Evolutionary conservation across 1,140 invertebrate species (phyloP), one percentile per base, ranked within the genome.

Genomic region (Gryllus bimaculatus): DNA sequence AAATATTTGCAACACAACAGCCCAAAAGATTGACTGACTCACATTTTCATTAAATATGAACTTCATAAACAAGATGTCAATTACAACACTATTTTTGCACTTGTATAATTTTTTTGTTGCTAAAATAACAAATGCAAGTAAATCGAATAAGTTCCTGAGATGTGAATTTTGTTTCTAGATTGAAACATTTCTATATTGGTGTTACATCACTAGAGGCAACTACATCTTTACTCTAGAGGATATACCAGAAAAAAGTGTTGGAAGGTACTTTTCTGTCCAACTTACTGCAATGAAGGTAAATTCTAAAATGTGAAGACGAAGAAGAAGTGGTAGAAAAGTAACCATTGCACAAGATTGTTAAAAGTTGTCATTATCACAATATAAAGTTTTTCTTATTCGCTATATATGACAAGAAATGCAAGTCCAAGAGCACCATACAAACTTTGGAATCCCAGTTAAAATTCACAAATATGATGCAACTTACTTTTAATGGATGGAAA

Each of bases 351-450:
- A 66, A 66, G 10, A 66, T 13, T 66, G 54, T 66, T 66, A 66
- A 66, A 66, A 66, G 54, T 66, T 66, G 54, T 66, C 54, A 66
- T 66, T 66, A 66, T 66, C 54, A 66, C 54, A 66, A 66, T 66
- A 66, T 66, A 18, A 66, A 66, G 54, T 66, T 66, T 66, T 66
- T 66, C 54, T 66, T 66, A 66, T 66, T 13, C 18, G 18, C 54
- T 66, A 66, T 10, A 66, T 3, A 66, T 66, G 54, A 66, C 54
- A 66, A 66, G 54, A 66, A 66, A 66, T 66, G 54, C 54, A 66
- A 66, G 54, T 66, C 54, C 54, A 66, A 66, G 54, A 66, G 54
- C 54, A 66, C 54, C 54, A 66, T 66, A 66, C 54, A 66, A 66
- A 66, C 54, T 66, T 66, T 39, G 26, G 54, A 66, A 66, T 66